Conservation (phyloP, 2,888 invertebrate genomes). For the Pegoplata infirma region DNA sequence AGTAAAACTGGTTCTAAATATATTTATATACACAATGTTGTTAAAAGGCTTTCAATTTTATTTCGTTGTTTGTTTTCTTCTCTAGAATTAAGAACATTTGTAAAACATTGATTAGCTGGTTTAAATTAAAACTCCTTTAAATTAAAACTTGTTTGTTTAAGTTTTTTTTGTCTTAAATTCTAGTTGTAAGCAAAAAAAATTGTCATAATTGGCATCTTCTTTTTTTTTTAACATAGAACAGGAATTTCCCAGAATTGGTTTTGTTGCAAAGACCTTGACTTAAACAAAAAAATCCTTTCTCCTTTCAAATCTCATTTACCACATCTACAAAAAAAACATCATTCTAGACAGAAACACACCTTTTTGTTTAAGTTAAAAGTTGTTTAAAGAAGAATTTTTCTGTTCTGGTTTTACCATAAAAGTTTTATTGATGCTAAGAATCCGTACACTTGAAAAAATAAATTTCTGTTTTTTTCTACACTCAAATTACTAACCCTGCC, state of each 20-base stretch:
- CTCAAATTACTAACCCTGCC: too few relatives aligned
- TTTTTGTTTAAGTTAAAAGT: background rate
- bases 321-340: background rate
- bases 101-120: conserved; percentile 35
- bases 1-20: conserved; percentile 56
- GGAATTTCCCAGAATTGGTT: conserved; percentile 27
- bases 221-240: conserved; percentile 20
- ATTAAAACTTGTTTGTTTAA: background rate
- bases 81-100: conserved; percentile 22
- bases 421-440: too few relatives aligned
- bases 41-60: conserved; percentile 38
- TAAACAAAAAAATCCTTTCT: conserved; percentile 53
- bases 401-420: background rate
- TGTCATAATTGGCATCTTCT: conserved; percentile 6
- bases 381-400: too few relatives aligned
- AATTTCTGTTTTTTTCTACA: too few relatives aligned
- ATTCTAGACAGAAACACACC: background rate
- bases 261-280: conserved; percentile 47
- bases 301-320: conserved; percentile 30
- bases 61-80: conserved; percentile 15
- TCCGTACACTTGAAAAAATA: too few relatives aligned
- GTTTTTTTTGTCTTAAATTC: too few relatives aligned
- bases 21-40: conserved; percentile 1
- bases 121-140: conserved; percentile 14
- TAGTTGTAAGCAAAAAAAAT: background rate